A percentile compares a stretch with the other conserved stretches of the same genome.
phyloP scores from a whole-genome alignment of 2,113 vertebrate genomes.

The Lepidothrix coronata region DNA sequence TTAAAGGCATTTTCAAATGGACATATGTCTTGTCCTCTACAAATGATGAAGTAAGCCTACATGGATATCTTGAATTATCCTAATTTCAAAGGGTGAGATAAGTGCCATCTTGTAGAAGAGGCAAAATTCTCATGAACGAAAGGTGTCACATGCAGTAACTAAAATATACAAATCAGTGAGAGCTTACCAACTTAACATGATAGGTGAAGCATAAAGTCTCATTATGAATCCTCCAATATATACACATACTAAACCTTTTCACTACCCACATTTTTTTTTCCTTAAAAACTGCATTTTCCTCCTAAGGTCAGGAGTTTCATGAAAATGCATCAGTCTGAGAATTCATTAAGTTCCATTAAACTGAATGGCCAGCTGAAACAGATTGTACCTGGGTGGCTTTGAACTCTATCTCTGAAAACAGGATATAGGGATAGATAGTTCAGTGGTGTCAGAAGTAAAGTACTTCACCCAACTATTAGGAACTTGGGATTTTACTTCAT shows the following conservation, averaged over 20 bases:
- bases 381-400: neutral
- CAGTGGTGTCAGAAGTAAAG: neutral
- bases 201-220: neutral
- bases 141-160: neutral
- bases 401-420: neutral
- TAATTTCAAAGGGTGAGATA: neutral
- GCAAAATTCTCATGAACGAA: neutral
- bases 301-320: neutral
- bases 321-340: neutral
- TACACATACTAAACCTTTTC: neutral
- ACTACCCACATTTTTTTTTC: fast-evolving
- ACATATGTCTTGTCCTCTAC: neutral
- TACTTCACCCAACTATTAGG: neutral
- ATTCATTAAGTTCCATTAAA: neutral
- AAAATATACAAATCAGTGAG: neutral
- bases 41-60: neutral
- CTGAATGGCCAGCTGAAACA: neutral
- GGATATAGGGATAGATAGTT: neutral
- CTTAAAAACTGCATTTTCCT: neutral
- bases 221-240: neutral
- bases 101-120: neutral
- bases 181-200: neutral
- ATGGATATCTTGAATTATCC: neutral
- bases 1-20: neutral
- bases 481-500: neutral